Evolutionary conservation across 2,888 invertebrate genomes (phyloP).

Genomic region (Lacanobia wlatinum): DNA sequence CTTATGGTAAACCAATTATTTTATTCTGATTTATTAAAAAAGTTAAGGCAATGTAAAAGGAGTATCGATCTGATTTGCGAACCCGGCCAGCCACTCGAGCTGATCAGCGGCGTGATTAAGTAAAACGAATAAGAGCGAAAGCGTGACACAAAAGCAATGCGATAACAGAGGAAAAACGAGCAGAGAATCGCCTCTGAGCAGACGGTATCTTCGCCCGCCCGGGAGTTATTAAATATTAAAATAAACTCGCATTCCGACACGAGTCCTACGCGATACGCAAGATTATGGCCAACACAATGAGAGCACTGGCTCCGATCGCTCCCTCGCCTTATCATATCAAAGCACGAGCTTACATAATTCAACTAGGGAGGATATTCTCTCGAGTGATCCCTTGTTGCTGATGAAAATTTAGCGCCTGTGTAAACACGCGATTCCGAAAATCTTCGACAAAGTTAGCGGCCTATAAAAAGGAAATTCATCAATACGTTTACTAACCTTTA

Average conservation of each 20-base stretch:
- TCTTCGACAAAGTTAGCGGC: conserved; percentile 54
- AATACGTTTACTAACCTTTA: conserved; percentile 62
- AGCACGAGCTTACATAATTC: conserved; percentile 86
- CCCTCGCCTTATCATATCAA: conserved; percentile 87
- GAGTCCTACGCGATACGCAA: conserved; percentile 89
- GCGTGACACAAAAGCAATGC: conserved; percentile 89
- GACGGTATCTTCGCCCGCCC: conserved; percentile 87
- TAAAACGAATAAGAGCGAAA: conserved; percentile 85
- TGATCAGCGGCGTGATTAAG: conserved; percentile 86
- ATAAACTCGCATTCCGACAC: conserved; percentile 90
- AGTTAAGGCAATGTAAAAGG: conserved; percentile 42
- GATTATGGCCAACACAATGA: conserved; percentile 89
- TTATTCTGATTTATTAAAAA: conserved; percentile 30
- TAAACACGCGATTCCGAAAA: conserved; percentile 71
- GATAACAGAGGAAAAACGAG: conserved; percentile 88
- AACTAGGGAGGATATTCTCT: conserved; percentile 76
- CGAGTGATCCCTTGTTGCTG: conserved; percentile 72
- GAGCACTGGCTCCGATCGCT: conserved; percentile 84
- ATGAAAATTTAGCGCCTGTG: conserved; percentile 79
- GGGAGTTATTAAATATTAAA: conserved; percentile 91
- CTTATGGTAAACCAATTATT: conserved; percentile 18
- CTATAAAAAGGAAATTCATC: conserved; percentile 58
- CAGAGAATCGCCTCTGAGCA: conserved; percentile 86
- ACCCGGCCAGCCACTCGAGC: conserved; percentile 75
- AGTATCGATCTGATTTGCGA: conserved; percentile 75